Evolutionary conservation across 53 echinoderm and acorn worm species (phyloP).

Genomic region (Crossaster papposus): DNA sequence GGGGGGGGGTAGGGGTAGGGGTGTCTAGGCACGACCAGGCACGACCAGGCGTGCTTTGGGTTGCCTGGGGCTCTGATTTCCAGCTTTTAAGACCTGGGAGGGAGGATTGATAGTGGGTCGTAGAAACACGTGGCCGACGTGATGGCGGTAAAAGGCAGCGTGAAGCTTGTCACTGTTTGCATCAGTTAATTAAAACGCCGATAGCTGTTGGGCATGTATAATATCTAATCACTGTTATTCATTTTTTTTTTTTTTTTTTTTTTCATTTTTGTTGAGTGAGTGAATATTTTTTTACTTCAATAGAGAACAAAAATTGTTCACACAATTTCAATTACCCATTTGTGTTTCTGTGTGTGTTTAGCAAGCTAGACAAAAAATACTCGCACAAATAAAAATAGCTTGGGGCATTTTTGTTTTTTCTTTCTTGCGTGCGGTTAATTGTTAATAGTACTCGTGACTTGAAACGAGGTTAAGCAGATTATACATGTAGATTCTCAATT

Average conservation of each 20-base stretch:
- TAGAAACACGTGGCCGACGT: conserved; percentile 30
- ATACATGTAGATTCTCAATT: not conserved
- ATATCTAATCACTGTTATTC: not conserved
- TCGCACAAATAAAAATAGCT: too few relatives aligned
- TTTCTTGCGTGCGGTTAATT: not conserved
- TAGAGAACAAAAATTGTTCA: not conserved
- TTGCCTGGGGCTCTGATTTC: conserved; percentile 45
- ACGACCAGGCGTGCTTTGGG: conserved; percentile 15
- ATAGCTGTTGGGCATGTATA: conserved; percentile 42
- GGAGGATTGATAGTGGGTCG: not conserved
- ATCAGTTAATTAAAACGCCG: conserved; percentile 59
- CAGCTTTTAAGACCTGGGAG: conserved; percentile 35
- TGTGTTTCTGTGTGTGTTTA: too few relatives aligned
- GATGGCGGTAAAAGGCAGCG: not conserved
- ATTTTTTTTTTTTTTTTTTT: not conserved
- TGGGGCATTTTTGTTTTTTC: too few relatives aligned
- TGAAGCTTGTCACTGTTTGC: not conserved
- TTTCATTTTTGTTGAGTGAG: not conserved
- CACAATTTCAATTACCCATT: too few relatives aligned
- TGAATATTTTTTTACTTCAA: not conserved
- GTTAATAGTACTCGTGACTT: not conserved
- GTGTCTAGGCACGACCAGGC: conserved; percentile 12
- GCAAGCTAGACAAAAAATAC: too few relatives aligned
- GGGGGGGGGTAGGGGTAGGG: too few relatives aligned
- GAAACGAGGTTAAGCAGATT: not conserved